phyloP scores from a whole-genome alignment of 2,797 vertebrate species.

The Psittacula derbiana region DNA sequence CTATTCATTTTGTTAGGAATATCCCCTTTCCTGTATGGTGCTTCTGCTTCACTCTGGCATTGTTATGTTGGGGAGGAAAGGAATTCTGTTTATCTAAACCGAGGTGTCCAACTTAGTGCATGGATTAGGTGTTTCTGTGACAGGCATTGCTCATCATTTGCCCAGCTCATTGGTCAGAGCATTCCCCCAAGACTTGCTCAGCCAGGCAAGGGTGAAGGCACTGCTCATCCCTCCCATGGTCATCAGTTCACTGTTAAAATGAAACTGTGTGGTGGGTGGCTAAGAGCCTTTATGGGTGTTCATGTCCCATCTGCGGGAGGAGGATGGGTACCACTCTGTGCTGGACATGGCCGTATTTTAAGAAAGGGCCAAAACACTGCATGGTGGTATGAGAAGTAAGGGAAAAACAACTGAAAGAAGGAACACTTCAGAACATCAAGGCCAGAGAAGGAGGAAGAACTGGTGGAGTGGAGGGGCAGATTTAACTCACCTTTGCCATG shows the following conservation, averaged over 20 bases:
- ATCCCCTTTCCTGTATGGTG: not conserved
- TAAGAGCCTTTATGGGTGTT: not conserved
- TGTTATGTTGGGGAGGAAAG: not conserved
- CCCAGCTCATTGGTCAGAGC: not conserved
- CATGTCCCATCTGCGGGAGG: not conserved
- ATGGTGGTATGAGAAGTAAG: too few relatives aligned
- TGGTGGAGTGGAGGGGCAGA: not conserved
- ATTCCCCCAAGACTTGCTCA: not conserved
- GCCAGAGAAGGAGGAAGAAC: not conserved
- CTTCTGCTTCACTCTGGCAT: not conserved
- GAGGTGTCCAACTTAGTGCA: not conserved
- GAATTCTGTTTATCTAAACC: not conserved
- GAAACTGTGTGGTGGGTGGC: not conserved
- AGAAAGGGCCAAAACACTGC: not conserved
- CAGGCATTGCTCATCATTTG: not conserved
- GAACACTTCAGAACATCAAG: not conserved
- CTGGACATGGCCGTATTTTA: not conserved
- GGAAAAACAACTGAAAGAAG: not conserved
- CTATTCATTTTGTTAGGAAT: not conserved
- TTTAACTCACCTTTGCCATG: not conserved
- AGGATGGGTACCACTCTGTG: not conserved
- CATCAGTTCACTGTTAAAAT: not conserved
- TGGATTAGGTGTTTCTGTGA: not conserved
- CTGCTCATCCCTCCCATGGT: not conserved
- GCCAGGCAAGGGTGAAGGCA: not conserved